A percentile compares a stretch with the other conserved stretches of the same genome.
Conservation (phyloP, 1,140 invertebrate species). For the Saccostrea glomerata region DNA sequence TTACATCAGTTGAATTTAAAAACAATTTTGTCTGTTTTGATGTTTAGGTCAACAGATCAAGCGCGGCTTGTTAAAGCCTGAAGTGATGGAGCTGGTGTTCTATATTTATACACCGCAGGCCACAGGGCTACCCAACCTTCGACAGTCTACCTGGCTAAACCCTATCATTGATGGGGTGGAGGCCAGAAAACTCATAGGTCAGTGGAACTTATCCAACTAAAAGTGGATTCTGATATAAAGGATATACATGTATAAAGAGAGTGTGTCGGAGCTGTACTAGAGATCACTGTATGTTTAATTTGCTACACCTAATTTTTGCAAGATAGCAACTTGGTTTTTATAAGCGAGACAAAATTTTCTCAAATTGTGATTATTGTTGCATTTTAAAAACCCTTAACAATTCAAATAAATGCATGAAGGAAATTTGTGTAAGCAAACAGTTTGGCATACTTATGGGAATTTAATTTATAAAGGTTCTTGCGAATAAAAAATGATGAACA, state of each 20-base stretch:
- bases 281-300: no score
- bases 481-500: background rate
- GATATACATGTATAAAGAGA: background rate
- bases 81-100: conserved; percentile 74
- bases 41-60: conserved; percentile 64
- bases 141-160: conserved; percentile 78
- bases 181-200: conserved; percentile 75
- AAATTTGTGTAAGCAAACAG: no score
- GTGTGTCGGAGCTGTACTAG: background rate
- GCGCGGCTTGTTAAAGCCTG: conserved; percentile 71
- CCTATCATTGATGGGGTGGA: conserved; percentile 78
- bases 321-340: no score
- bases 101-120: conserved; percentile 76
- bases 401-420: no score
- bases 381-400: no score
- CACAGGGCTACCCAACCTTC: conserved; percentile 66
- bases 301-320: no score
- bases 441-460: no score
- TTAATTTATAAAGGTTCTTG: no score
- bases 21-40: background rate
- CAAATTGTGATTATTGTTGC: no score
- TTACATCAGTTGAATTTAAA: no score
- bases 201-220: background rate
- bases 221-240: background rate
- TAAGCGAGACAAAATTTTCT: no score